Base-by-base conservation (phyloP, 2,888 invertebrate species). In the Tinea trinotella region DNA sequence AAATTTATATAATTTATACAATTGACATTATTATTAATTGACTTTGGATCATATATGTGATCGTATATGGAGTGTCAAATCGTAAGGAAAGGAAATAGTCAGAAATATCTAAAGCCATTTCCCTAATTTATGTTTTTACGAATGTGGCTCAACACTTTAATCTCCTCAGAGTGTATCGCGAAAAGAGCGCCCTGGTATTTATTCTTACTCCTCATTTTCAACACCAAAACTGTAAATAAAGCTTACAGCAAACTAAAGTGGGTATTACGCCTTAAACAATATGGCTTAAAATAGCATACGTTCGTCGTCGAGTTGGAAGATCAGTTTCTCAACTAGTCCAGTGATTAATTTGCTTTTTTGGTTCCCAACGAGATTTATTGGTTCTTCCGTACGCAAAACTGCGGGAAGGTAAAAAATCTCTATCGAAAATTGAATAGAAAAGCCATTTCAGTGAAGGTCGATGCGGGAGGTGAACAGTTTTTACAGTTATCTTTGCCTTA, bases 381-480 rank as follows among this genome's bases (percentile, higher is more conserved):
- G 84, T 82, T 80, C 75, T 79, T 74, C 79, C 71, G 83, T 80
- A 83, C 83, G 85, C 84, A 84, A 85, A 85, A 84, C 84, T 84
- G 84, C 74, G 78, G 80, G 76, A 72, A 72, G 76, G 81, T 80
- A 84, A 83, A 85, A 85, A 84, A 85, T 83, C 80, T 85, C 80
- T 80, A 84, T 84, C 76, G 83, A 85, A 85, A 84, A 85, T 85
- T 85, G 83, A 85, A 85, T 85, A 83, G 84, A 80, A 84, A 85
- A 84, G 74, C 81, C 78, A 85, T 85, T 83, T 78, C 74, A 68
- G 71, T 15, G 40, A 40, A 40, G 40, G 40, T 4, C 40, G 7
- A 15, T 15, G 12, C 40, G 40, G 13, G 40, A 40, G 40, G 15
- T 13, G 40, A 40, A 34, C 52, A 68, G 67, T 66, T 75, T 76